Base-by-base conservation (phyloP, 92 coral and sea anemone genomes). In the Plumapathes pennacea region DNA sequence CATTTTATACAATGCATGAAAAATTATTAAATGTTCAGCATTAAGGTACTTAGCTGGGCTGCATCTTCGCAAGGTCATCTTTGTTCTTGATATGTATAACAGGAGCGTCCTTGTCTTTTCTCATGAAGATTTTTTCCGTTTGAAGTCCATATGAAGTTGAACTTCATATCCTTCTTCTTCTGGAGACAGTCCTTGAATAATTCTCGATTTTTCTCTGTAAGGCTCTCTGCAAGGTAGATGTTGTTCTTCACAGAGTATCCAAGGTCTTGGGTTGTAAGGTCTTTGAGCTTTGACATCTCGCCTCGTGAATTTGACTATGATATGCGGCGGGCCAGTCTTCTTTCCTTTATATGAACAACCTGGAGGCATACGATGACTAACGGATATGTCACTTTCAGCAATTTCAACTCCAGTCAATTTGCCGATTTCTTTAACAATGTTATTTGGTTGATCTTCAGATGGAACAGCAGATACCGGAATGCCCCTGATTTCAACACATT, bases 351-450 rank as follows among this genome's bases (percentile, higher is more conserved):
- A 44, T 48, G 8, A 17, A 48, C 50, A 18, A 38, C 26, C 40
- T 37, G 32, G 52, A 37, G 64, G 69, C 45, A 70, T 25, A 20
- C 77, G 77, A 54, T 74, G 74, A 42, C 81, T 74, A 10, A 74
- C 62, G 40, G 74, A 74, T 8, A 45, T 74, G 64, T 74, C 74
- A 29, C 46, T 53, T 36, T 74, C 74, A 18, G 46, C 27, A 41
- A 74, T 64, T 28, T 74, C 52, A 33, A 74, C 66, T 41, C 71
- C 74, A 33, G 64, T 25, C 33, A 74, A 57, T 33, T 74, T 55
- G 8, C 74, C 81, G 43, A 64, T 50, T 12, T 74, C 38, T 38
- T 43, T 61, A 11, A 72, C 53, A 32, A 71, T 60, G 25, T 46
- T 25, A 38, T 71, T 51, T 18, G 79, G 60, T 26, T 61, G 29